Evolutionary conservation across 2,888 invertebrate species (phyloP).

Genomic region (Agrotis segetum): DNA sequence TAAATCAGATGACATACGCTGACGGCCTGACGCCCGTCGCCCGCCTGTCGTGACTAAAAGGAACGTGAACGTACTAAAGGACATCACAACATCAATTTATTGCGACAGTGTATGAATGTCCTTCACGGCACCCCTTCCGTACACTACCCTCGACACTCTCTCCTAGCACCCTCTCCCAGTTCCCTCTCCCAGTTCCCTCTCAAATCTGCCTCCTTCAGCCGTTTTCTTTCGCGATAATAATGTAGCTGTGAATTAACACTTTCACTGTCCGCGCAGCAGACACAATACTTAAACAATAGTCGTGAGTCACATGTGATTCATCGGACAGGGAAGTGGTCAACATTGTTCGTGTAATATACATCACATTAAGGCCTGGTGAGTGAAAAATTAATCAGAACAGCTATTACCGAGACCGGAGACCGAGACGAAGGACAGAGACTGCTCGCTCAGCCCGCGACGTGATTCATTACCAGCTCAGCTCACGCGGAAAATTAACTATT

Average conservation of each 20-base stretch:
- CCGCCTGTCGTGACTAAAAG: neutral
- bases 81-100: neutral
- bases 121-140: neutral
- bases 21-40: no score
- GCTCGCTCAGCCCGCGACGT: neutral
- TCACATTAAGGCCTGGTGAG: conserved; percentile 7
- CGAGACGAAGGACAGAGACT: neutral
- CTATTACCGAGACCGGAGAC: conserved; percentile 2
- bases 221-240: neutral
- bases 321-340: no score
- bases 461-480: conserved; percentile 25
- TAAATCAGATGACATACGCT: neutral
- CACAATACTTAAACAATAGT: no score
- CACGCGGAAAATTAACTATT: conserved; percentile 23
- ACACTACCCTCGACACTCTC: no score
- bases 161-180: no score
- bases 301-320: no score
- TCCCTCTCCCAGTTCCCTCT: neutral
- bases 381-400: conserved; percentile 15
- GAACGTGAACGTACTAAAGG: neutral
- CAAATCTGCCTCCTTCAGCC: neutral
- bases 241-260: neutral
- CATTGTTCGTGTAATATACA: neutral
- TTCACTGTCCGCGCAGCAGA: no score
- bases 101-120: neutral